Percentiles rank a stretch among this genome's conserved stretches.
These are phyloP conservation scores for Globodera rostochiensis DNA, from an alignment of 1,140 invertebrate genomes.

Conservation along the genomic window DNA sequence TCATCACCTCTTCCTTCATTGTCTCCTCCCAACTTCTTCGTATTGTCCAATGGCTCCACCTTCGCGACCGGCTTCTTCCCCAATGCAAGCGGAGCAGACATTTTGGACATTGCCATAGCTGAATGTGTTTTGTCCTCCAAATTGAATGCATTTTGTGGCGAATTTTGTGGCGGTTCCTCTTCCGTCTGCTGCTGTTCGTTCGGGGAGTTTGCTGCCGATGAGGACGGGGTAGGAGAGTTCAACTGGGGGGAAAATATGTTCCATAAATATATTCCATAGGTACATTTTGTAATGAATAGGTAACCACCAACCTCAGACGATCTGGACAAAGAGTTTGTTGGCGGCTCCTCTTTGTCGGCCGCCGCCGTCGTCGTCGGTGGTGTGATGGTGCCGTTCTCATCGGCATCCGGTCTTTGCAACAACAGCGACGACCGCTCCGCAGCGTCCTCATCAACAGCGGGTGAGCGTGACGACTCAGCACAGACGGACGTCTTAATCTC, in stretches of 20 bases:
- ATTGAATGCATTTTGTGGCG: constrained; percentile 1
- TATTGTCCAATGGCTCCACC: constrained; percentile 30
- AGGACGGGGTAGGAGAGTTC: neutral
- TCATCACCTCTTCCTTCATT: neutral
- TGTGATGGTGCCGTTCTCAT: constrained; percentile 3
- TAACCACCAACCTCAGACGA: neutral
- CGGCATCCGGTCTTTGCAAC: neutral
- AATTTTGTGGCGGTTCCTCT: neutral
- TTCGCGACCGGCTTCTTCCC: constrained; percentile 29
- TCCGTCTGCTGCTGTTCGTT: neutral
- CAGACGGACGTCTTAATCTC: neutral
- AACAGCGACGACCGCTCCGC: constrained; percentile 8
- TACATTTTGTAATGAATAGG: neutral
- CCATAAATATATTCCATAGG: neutral
- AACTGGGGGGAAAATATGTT: neutral
- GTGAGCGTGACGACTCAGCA: neutral
- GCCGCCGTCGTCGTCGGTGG: neutral
- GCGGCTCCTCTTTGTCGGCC: too few relatives aligned
- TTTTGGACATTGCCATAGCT: constrained; percentile 11
- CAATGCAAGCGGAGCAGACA: constrained; percentile 4
- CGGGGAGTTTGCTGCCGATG: neutral
- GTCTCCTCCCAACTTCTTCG: neutral
- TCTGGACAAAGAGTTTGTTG: neutral
- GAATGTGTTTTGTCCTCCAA: neutral
- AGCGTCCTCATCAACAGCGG: neutral